Percentiles rank a stretch among this genome's conserved stretches.
Conservation (phyloP, 2,797 vertebrate genomes). For the Rousettus madagascariensis region DNA sequence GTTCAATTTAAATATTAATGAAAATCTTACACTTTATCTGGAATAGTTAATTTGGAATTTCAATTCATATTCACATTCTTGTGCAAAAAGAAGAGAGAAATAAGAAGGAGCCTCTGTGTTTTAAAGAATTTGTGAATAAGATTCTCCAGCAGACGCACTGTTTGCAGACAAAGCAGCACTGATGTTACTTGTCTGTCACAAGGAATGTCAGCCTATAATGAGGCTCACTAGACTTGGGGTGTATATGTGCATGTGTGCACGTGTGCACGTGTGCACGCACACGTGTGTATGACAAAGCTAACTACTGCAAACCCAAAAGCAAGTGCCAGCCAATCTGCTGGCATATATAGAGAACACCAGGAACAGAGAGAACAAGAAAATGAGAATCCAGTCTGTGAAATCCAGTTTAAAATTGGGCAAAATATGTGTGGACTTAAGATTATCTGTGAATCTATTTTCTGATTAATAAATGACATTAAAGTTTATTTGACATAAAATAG, state of each 20-base stretch:
- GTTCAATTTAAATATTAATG: constrained; percentile 76
- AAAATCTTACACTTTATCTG: constrained; percentile 71
- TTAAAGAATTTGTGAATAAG: constrained; percentile 49
- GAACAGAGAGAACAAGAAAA: constrained; percentile 1
- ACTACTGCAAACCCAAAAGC: neutral
- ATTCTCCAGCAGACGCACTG: constrained; percentile 40
- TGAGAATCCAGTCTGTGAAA: constrained; percentile 12
- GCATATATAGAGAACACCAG: neutral
- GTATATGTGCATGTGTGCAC: neutral
- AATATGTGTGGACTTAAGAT: neutral
- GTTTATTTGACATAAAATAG: constrained; percentile 34
- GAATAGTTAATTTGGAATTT: constrained; percentile 62
- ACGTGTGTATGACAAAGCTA: neutral
- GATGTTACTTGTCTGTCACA: constrained; percentile 67
- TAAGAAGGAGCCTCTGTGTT: constrained; percentile 18
- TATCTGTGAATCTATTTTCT: constrained; percentile 44
- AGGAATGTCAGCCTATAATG: constrained; percentile 42
- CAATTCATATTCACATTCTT: constrained; percentile 47
- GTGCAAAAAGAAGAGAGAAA: neutral
- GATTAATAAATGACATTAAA: constrained; percentile 23
- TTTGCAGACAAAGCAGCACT: constrained; percentile 50
- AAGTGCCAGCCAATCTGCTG: neutral
- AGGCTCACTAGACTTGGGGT: constrained; percentile 33
- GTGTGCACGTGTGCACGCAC: neutral
- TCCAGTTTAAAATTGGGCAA: neutral